A percentile compares a stretch with the other conserved stretches of the same genome.
These are phyloP conservation scores for Heliconius aoede DNA, from an alignment of 2,888 invertebrate species.

Conservation along the genomic window DNA sequence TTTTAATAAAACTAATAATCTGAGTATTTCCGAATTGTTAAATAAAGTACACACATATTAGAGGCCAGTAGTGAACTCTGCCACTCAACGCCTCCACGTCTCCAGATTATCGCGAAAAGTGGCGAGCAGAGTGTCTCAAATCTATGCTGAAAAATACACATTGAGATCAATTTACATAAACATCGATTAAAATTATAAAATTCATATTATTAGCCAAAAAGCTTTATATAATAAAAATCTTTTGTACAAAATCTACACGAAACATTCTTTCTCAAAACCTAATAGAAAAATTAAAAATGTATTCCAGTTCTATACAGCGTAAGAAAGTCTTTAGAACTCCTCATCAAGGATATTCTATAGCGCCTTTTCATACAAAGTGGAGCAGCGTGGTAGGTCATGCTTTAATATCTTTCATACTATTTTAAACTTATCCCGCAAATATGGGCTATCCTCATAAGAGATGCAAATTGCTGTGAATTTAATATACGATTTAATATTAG, in stretches of 20 bases:
- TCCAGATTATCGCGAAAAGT: too few relatives aligned
- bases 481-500: not conserved
- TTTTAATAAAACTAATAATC: not conserved
- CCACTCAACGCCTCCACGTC: too few relatives aligned
- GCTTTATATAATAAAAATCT: not conserved
- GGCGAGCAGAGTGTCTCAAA: too few relatives aligned
- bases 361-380: conserved; percentile 41
- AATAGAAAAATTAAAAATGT: conserved; percentile 37
- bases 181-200: too few relatives aligned
- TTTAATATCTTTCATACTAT: conserved; percentile 39
- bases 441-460: not conserved
- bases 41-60: not conserved
- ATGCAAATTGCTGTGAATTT: not conserved
- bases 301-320: conserved; percentile 30
- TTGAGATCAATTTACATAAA: too few relatives aligned
- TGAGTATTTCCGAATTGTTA: not conserved
- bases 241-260: not conserved
- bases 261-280: conserved; percentile 27
- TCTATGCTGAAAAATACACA: too few relatives aligned
- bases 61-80: too few relatives aligned
- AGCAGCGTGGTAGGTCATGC: conserved; percentile 42
- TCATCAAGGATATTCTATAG: conserved; percentile 44
- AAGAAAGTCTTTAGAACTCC: conserved; percentile 42
- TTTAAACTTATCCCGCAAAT: conserved; percentile 25
- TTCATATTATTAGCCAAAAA: not conserved